Evolutionary conservation across 2,113 vertebrate species (phyloP).

Genomic region (Equus przewalskii): DNA sequence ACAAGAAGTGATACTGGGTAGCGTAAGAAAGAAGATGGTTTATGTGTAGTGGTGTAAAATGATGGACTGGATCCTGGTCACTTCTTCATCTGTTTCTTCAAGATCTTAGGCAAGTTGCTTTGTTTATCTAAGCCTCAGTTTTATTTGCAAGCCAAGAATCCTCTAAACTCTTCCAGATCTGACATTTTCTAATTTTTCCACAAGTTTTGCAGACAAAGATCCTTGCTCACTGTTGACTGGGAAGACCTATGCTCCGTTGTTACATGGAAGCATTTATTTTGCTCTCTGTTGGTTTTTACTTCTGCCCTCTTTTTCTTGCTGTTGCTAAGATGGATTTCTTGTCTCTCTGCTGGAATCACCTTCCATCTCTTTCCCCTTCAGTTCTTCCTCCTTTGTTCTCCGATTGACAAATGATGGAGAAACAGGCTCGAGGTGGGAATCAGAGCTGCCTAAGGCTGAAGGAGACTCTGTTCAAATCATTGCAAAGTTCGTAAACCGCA

Average conservation of each 20-base stretch:
- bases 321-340: conserved; percentile 49
- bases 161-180: not conserved
- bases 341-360: conserved; percentile 38
- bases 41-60: not conserved
- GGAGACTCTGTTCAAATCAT: conserved; percentile 39
- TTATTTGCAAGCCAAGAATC: conserved; percentile 23
- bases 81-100: not conserved
- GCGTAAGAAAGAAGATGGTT: not conserved
- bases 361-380: not conserved
- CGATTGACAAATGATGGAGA: conserved; percentile 48
- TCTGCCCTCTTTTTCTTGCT: not conserved
- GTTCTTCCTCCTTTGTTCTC: conserved; percentile 2
- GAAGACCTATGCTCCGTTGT: not conserved
- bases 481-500: not conserved
- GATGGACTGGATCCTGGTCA: not conserved
- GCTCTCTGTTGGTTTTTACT: conserved; percentile 20
- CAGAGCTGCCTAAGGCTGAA: not conserved
- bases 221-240: not conserved
- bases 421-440: not conserved
- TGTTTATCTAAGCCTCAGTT: not conserved
- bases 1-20: not conserved
- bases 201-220: not conserved
- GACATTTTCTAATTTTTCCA: conserved; percentile 34
- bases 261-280: not conserved
- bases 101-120: not conserved